Percentiles rank a stretch among this genome's conserved stretches.
phyloP scores from a whole-genome alignment of 1,140 invertebrate species.

The Aleiodes sp. region DNA sequence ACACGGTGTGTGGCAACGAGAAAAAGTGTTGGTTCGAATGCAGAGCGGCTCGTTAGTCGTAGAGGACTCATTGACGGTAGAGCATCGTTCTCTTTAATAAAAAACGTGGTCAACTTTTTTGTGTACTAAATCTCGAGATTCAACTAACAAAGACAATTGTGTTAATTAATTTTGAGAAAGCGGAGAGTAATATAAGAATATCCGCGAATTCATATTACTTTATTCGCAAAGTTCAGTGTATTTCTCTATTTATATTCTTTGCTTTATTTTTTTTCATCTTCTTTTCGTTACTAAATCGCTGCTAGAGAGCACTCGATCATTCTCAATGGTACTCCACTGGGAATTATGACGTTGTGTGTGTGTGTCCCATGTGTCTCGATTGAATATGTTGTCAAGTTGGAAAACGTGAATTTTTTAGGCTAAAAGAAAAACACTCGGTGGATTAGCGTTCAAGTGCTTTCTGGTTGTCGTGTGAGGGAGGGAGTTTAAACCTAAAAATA shows the following conservation, averaged over 20 bases:
- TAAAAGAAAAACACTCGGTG: not conserved
- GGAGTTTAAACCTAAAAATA: too few species aligned
- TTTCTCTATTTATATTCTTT: too few species aligned
- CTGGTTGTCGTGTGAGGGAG: too few species aligned
- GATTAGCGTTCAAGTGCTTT: not conserved
- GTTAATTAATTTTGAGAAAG: too few species aligned
- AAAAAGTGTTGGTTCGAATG: slow-evolving; percentile 24
- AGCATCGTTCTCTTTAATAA: not conserved
- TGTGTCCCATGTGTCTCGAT: slow-evolving; percentile 4
- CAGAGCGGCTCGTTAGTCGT: slow-evolving; percentile 17
- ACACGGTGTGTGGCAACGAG: not conserved
- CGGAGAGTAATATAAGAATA: too few species aligned
- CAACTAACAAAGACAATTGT: too few species aligned
- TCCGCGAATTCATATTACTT: too few species aligned
- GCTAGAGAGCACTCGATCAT: not conserved
- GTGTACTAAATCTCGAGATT: too few species aligned
- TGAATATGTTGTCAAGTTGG: too few species aligned
- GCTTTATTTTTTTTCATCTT: not conserved
- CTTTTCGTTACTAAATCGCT: not conserved
- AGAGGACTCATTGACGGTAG: slow-evolving; percentile 20
- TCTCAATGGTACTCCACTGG: not conserved
- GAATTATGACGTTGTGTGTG: not conserved
- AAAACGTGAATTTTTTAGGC: not conserved
- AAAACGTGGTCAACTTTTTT: not conserved
- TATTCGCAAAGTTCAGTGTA: too few species aligned